Evolutionary conservation across 2,113 vertebrate genomes (phyloP).

Genomic region (Crypturellus undulatus): DNA sequence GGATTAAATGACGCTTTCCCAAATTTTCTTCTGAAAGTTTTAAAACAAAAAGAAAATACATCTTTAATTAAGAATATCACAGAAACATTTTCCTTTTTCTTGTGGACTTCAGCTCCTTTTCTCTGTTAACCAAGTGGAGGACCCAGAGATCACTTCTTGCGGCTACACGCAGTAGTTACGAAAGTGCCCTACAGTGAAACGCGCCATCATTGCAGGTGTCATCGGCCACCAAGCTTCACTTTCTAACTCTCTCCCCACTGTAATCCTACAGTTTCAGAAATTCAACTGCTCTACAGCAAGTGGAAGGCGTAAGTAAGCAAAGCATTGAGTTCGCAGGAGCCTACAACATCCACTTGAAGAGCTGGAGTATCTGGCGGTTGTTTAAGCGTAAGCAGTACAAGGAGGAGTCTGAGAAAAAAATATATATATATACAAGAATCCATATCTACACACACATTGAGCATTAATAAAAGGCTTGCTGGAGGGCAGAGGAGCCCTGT

Average conservation of each 20-base stretch:
- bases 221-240: background rate
- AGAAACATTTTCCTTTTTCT: background rate
- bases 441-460: no score
- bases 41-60: background rate
- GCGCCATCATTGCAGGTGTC: background rate
- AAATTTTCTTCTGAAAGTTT: background rate
- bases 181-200: background rate
- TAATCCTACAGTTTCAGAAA: background rate
- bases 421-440: no score
- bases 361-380: background rate
- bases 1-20: background rate
- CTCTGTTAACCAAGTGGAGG: background rate
- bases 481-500: background rate
- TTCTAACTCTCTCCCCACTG: background rate
- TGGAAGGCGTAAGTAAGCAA: background rate
- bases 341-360: background rate
- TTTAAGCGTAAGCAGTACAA: no score
- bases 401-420: background rate
- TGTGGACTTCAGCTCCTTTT: background rate
- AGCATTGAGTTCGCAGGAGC: background rate
- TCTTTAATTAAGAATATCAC: background rate
- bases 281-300: rapidly evolving
- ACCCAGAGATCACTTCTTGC: background rate
- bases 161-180: background rate
- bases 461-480: background rate